Base-by-base conservation (phyloP, 1,140 invertebrate species). In the Zelostemma sp. region DNA sequence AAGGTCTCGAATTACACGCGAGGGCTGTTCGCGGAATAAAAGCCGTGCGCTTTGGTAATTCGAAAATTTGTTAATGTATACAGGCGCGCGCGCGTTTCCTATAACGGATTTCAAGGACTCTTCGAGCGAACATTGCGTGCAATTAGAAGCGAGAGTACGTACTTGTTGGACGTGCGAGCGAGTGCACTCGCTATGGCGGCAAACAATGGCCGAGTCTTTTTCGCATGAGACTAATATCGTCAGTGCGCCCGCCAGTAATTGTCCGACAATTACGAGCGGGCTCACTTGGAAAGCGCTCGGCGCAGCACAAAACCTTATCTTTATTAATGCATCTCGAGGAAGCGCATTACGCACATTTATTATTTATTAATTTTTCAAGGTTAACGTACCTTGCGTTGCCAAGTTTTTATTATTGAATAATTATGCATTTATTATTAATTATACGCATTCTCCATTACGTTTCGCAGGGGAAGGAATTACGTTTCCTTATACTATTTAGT, bases 201-300 rank as follows among this genome's bases (percentile, higher is more conserved):
- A 61, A 79, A 80, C 80, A 80, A 80, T 80, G 61, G 67, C 58
- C 54, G 58, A 67, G 69, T 73, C 66, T 73, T 78, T 73, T 79
- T 77, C 76, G 68, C 70, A 58, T 49, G 64, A 47, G 68, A 61
- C 41, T 59, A 51, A 67, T 66, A 45, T 61, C 57, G 19, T 48
- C 19, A 33, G 14, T 31, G 14, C n/a, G 25, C 8, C 3, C 50
- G 14, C 43, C 43, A 18, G 43, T 46, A 46, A 46, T 46, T 21
- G 43, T 21, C 43, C 43, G 11, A 46, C 43, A 46, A 46, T 46
- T 46, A 46, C 43, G 43, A 46, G n/a, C 43, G 9, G 43, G 43
- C 43, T 17, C 43, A 19, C 17, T 46, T 46, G 17, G 43, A 46
- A 46, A 21, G 43, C 43, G 43, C 17, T 46, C 43, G 6, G 1